These are phyloP conservation scores for Meloidogyne hapla DNA, from an alignment of 1,140 invertebrate species.

Conservation along the genomic window DNA sequence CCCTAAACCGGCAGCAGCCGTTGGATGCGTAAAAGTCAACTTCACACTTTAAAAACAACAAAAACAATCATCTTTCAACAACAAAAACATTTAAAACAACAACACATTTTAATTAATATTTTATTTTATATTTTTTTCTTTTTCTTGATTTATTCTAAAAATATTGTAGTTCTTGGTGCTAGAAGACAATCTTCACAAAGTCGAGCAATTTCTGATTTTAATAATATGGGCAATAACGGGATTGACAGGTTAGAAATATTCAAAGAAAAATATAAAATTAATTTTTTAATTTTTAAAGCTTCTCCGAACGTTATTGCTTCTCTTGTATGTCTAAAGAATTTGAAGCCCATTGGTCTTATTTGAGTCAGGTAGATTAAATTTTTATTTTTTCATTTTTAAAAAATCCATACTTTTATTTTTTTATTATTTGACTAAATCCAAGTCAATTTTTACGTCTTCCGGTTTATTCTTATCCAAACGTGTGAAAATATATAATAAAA, in stretches of 20 bases:
- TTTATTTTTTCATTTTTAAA: not conserved
- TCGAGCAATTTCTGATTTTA: not conserved
- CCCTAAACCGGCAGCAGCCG: no score
- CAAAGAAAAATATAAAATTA: no score
- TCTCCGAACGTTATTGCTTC: slow-evolving; percentile 50
- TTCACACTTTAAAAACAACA: no score
- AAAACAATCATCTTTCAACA: no score
- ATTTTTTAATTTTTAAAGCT: slow-evolving; percentile 36
- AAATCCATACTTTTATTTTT: not conserved
- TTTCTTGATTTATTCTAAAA: not conserved
- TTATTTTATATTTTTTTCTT: not conserved
- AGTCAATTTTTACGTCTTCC: not conserved
- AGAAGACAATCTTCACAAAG: not conserved
- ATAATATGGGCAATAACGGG: not conserved
- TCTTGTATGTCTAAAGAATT: slow-evolving; percentile 59
- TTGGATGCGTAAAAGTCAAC: no score
- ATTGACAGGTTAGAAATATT: no score
- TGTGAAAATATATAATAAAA: not conserved
- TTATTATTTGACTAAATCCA: not conserved
- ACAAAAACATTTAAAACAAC: not conserved
- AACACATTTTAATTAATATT: not conserved
- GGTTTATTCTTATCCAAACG: not conserved
- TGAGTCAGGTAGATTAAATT: slow-evolving; percentile 48
- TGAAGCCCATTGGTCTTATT: slow-evolving; percentile 53
- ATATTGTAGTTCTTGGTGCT: not conserved